Base-by-base conservation (phyloP, 2,888 invertebrate genomes). In the Drosophila silvestris region DNA sequence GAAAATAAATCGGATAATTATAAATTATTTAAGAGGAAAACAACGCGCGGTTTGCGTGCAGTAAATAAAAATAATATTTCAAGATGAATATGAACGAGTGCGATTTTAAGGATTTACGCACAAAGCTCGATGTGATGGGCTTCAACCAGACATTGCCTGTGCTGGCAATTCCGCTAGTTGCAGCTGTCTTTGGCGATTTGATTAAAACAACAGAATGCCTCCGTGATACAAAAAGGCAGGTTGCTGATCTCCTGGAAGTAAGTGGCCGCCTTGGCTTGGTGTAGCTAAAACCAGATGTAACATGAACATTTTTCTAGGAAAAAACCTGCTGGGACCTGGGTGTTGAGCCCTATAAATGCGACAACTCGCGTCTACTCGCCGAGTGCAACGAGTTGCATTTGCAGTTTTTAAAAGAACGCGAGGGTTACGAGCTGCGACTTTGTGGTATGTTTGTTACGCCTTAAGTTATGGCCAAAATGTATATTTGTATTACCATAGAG, bases 171-270 rank as follows among this genome's bases (percentile, higher is more conserved):
- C 96, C 97, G 44, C 94, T 98, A 77, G 97, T 98, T 79, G 96
- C 97, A 93, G 96, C 95, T 90, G 93, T 98, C 70, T 94, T 98
- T 63, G 96, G 96, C 53, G 98, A 98, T 94, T 94, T 98, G 70
- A 94, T 98, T 73, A 96, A 97, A 92, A 98, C 98, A 12, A 98
- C 97, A n/a, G 96, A 97, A 82, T 97, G 96, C 91, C 94, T 98
- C 64, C 96, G 97, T 90, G 96, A 97, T 93, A 96, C 97, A 77
- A 98, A 98, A 94, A 95, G 96, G 73, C 94, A 97, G 82, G 96
- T 97, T 9, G 95, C 96, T 91, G 95, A 96, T 85, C 95, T 96
- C 61, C 93, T 95, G 39, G 95, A 96, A 94, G 96, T 96, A 85
- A 70, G 69, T 67, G 9, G 16, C 28, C 19, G 3, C 6, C 12